Conservation (phyloP, 1,140 invertebrate genomes). For the Manduca sexta region DNA sequence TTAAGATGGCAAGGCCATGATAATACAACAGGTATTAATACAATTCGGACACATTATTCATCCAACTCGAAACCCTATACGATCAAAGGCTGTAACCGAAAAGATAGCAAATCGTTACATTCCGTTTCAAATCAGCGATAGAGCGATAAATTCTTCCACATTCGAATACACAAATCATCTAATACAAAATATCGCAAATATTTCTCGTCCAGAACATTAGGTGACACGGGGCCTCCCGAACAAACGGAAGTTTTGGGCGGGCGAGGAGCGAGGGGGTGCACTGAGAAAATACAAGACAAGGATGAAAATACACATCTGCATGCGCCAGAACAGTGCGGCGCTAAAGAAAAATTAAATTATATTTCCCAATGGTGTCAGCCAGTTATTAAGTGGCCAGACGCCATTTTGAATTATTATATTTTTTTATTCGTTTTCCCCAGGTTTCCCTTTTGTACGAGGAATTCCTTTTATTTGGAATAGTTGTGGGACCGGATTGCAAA, state of each 20-base stretch:
- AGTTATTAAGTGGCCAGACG: conserved; percentile 74
- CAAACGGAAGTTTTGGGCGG: conserved; percentile 48
- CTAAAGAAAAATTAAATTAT: conserved; percentile 73
- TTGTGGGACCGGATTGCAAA: conserved; percentile 53
- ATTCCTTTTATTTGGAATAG: conserved; percentile 67
- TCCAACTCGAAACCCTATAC: too few species aligned
- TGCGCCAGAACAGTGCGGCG: conserved; percentile 35
- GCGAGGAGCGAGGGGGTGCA: conserved; percentile 34
- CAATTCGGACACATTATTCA: too few species aligned
- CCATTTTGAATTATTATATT: conserved; percentile 73
- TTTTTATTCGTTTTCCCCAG: conserved; percentile 59
- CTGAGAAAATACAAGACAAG: conserved; percentile 44
- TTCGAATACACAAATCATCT: conserved; percentile 58
- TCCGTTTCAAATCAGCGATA: conserved; percentile 18
- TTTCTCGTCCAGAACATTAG: conserved; percentile 58
- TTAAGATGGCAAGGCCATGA: too few species aligned
- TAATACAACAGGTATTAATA: too few species aligned
- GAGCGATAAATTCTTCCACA: conserved; percentile 42
- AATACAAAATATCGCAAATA: conserved; percentile 65
- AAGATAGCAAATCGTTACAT: too few species aligned
- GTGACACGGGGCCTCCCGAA: conserved; percentile 52
- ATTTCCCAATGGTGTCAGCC: conserved; percentile 74
- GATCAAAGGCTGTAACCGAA: too few species aligned
- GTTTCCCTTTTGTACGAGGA: conserved; percentile 55
- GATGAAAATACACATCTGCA: conserved; percentile 18